phyloP scores from a whole-genome alignment of 2,113 vertebrate genomes.

The Muntiacus muntjak region DNA sequence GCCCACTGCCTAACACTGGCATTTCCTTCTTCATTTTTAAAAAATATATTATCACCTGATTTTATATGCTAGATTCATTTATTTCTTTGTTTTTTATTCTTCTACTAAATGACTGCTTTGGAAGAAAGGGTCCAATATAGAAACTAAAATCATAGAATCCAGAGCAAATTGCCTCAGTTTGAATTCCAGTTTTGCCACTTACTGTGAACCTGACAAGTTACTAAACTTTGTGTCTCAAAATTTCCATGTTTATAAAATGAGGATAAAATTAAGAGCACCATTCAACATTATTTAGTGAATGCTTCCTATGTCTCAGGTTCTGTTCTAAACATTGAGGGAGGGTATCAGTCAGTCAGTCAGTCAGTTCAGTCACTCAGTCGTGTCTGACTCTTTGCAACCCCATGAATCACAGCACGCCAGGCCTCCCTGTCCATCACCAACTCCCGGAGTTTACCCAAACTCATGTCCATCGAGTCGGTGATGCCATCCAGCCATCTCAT shows the following conservation, averaged over 20 bases:
- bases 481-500: no score
- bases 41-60: background rate
- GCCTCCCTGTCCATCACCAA: no score
- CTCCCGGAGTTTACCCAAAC: no score
- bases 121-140: background rate
- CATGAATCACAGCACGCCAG: background rate
- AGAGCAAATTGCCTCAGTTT: background rate
- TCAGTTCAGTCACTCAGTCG: background rate
- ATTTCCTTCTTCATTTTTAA: background rate
- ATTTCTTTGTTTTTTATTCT: background rate
- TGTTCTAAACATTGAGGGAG: background rate
- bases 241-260: background rate
- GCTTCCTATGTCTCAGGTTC: background rate
- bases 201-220: background rate
- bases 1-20: background rate
- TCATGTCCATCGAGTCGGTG: no score
- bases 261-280: background rate
- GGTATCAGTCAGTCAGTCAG: no score
- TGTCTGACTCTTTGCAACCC: rapidly evolving
- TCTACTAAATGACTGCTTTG: background rate
- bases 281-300: background rate
- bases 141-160: background rate
- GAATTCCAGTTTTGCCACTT: background rate
- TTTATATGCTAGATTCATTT: background rate
- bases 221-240: background rate